A percentile compares a stretch with the other conserved stretches of the same genome.
Conservation (phyloP, 2,888 invertebrate species). For the Cryptosula pallasiana region DNA sequence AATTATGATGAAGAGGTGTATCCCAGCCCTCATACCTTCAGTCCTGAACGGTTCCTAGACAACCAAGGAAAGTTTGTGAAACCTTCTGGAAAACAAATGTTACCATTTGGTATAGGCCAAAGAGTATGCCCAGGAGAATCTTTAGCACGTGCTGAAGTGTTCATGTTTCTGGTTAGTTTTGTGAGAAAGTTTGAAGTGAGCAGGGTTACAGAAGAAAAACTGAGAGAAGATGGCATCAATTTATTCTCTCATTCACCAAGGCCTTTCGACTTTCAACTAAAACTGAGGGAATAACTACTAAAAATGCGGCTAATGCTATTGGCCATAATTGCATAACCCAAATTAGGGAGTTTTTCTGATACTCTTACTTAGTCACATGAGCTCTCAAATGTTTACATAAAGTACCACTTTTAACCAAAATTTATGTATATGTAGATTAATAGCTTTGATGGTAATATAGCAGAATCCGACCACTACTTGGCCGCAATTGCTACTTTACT, state of each 20-base stretch:
- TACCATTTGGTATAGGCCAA: conserved; percentile 10
- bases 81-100: conserved; percentile 8
- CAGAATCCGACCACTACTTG: too few relatives aligned
- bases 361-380: too few relatives aligned
- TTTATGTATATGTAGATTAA: too few relatives aligned
- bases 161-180: not conserved
- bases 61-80: not conserved
- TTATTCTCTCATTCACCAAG: not conserved
- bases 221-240: not conserved
- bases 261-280: not conserved
- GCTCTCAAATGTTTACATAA: too few relatives aligned
- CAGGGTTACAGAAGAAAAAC: not conserved
- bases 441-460: too few relatives aligned
- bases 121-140: not conserved
- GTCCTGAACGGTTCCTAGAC: not conserved
- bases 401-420: too few relatives aligned
- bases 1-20: not conserved
- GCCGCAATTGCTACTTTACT: too few relatives aligned
- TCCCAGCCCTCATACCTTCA: not conserved
- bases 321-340: too few relatives aligned
- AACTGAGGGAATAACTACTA: not conserved
- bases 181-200: not conserved
- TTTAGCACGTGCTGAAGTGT: conserved; percentile 2
- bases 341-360: too few relatives aligned
- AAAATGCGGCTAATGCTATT: not conserved